Percentiles rank a stretch among this genome's conserved stretches.
Evolutionary conservation across 2,113 vertebrate species (phyloP).

Genomic region (Lethenteron camtschaticum): DNA sequence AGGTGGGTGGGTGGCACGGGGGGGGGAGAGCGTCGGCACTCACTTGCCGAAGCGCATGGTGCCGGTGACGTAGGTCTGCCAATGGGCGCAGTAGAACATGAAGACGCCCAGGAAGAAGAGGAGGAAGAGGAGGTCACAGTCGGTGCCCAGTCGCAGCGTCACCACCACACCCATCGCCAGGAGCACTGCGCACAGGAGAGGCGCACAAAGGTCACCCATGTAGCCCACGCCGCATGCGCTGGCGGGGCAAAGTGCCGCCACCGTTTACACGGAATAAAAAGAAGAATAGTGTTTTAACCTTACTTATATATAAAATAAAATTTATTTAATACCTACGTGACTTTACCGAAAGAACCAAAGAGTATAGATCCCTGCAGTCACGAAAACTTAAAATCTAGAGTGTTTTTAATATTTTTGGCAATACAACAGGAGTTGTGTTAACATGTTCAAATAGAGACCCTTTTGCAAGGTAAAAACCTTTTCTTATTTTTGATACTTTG

Average conservation of each 20-base stretch:
- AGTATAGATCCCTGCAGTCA: not conserved
- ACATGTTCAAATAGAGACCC: too few species aligned
- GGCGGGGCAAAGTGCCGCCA: too few species aligned
- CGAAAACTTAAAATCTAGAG: too few species aligned
- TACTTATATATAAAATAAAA: too few species aligned
- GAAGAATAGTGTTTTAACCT: too few species aligned
- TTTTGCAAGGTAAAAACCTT: too few species aligned
- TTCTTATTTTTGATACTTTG: too few species aligned
- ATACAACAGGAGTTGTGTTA: too few species aligned
- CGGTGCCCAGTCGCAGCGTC: conserved; percentile 79
- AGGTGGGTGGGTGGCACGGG: too few species aligned
- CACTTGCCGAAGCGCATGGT: conserved; percentile 88
- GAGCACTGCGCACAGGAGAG: conserved; percentile 42
- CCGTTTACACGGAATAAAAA: too few species aligned
- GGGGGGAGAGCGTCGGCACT: conserved; percentile 17
- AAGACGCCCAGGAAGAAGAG: conserved; percentile 95
- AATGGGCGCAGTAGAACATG: conserved; percentile 98
- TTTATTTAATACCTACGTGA: not conserved
- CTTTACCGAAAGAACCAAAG: conserved; percentile 1
- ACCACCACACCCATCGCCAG: conserved; percentile 91
- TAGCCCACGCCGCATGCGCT: too few species aligned
- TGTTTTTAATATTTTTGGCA: too few species aligned
- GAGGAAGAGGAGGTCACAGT: conserved; percentile 99
- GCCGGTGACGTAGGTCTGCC: conserved; percentile 95
- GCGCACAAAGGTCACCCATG: not conserved